A percentile compares a stretch with the other conserved stretches of the same genome.
Evolutionary conservation across 2,797 vertebrate species (phyloP).

Genomic region (Urosaurus nigricauda): DNA sequence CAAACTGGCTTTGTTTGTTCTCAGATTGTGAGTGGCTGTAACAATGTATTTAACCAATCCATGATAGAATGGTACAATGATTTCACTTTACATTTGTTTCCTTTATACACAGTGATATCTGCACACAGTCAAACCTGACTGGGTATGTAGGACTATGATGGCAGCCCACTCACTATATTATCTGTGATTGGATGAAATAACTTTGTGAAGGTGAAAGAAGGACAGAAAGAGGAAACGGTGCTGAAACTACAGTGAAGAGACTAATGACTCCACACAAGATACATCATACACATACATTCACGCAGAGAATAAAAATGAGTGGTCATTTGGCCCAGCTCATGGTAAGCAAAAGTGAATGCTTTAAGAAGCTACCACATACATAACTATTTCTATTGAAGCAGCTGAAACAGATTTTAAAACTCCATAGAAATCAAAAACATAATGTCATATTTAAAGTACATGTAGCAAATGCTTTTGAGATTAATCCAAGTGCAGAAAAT

Average conservation of each 20-base stretch:
- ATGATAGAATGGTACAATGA: neutral
- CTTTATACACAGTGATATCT: neutral
- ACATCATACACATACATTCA: neutral
- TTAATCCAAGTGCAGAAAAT: conserved; percentile 76
- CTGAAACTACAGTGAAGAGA: neutral
- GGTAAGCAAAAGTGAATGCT: neutral
- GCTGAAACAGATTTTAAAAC: conserved; percentile 1
- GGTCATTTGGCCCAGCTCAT: neutral
- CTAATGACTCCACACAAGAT: neutral
- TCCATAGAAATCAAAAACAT: conserved; percentile 5
- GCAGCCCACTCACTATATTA: neutral
- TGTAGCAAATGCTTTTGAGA: conserved; percentile 21
- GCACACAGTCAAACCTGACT: neutral
- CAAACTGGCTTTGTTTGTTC: neutral
- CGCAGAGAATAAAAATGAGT: neutral
- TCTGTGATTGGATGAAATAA: neutral
- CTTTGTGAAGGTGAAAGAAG: neutral
- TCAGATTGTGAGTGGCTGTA: neutral
- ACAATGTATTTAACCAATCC: neutral
- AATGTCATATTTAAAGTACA: conserved; percentile 13
- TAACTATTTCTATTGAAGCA: neutral
- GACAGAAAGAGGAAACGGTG: neutral
- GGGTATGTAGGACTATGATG: neutral
- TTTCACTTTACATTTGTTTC: neutral
- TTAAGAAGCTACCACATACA: neutral